Evolutionary conservation across 2,113 vertebrate genomes (phyloP), one percentile per base, ranked within the genome.

Genomic region (Hemiprocne comata): DNA sequence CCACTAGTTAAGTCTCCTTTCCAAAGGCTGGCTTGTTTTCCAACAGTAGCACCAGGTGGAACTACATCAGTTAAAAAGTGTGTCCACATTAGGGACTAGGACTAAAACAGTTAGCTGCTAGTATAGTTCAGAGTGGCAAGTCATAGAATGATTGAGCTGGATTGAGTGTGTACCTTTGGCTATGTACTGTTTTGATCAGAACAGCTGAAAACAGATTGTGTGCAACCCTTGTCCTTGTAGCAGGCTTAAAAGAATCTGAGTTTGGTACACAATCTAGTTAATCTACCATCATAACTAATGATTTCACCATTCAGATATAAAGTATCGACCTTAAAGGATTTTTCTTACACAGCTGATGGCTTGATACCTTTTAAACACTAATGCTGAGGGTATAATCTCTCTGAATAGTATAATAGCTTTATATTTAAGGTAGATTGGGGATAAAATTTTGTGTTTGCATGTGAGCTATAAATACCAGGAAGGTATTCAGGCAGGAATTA

Each of bases 401-500:
- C 62, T 62, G 95, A 94, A 70, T 53, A 90, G 67, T 44, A 11
- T 93, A 95, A 94, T 95, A 90, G 87, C 70, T 94, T 96, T 93
- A 79, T 72, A 79, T 95, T 94, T 79, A 91, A 91, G 93, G 87
- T 95, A 96, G 96, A 95, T 94, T 77, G 77, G 82, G 93, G 93
- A 95, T 89, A 96, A 95, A 93, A 96, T 93, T 93, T 90, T 93
- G 87, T 75, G 76, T 96, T 93, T 97, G 84, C 80, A 85, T 80
- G 85, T 89, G 92, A 96, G 71, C 90, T 90, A 36, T 67, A 89
- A 95, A 94, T 95, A 91, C 44, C 64, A 58, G 84, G 60, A 77
- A 82, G 77, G 92, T 95, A 95, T 92, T 95, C 92, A 97, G 75
- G 90, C 91, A 94, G 75, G 70, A 82, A 95, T 94, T 97, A 95